phyloP scores from a whole-genome alignment of 2,888 invertebrate genomes.

The Drosophila fungiperda region DNA sequence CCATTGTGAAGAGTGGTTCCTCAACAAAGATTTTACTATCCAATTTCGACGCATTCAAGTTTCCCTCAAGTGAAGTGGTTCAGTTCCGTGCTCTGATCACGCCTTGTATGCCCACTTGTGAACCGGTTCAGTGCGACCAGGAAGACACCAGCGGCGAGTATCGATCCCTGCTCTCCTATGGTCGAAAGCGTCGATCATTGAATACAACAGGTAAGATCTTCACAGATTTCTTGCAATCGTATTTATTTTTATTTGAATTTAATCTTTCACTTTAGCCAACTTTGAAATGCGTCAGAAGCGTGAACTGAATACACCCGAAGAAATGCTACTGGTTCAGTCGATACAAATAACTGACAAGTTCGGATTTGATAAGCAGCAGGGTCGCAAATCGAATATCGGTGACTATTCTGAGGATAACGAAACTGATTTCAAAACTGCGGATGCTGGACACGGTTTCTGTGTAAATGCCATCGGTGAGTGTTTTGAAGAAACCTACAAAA shows the following conservation, averaged over 20 bases:
- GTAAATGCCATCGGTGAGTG: conserved; percentile 85
- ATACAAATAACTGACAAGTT: conserved; percentile 97
- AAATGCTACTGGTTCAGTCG: conserved; percentile 95
- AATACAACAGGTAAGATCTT: conserved; percentile 83
- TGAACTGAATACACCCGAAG: conserved; percentile 87
- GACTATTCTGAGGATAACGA: conserved; percentile 87
- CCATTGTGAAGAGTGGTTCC: conserved; percentile 92
- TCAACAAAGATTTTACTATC: conserved; percentile 94
- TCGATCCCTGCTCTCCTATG: conserved; percentile 93
- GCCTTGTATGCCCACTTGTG: conserved; percentile 96
- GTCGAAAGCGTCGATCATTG: conserved; percentile 90
- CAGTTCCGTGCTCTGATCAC: conserved; percentile 98
- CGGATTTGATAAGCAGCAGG: conserved; percentile 90
- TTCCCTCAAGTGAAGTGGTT: conserved; percentile 97
- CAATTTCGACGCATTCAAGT: conserved; percentile 98
- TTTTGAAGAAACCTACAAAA: background rate
- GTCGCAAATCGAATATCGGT: conserved; percentile 84
- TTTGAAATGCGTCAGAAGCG: conserved; percentile 64
- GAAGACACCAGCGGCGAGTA: conserved; percentile 93
- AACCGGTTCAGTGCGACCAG: conserved; percentile 95
- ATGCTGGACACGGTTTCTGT: conserved; percentile 86
- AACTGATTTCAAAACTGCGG: conserved; percentile 89
- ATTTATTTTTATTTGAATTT: background rate
- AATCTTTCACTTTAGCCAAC: conserved; percentile 6
- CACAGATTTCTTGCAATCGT: background rate